Base-by-base conservation (phyloP, 2,113 vertebrate species). In the Castor canadensis region DNA sequence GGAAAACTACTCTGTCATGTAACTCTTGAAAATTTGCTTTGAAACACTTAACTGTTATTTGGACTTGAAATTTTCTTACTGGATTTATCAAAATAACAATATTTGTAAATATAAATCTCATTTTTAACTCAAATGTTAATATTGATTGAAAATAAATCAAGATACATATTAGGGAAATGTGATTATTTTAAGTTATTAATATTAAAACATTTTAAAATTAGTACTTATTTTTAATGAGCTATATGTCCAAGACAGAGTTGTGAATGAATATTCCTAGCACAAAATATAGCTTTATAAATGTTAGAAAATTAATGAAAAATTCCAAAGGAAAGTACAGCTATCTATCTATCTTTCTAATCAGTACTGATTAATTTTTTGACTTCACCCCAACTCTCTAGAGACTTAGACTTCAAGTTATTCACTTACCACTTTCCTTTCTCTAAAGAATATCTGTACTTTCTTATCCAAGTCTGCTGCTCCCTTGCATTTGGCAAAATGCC, bases 281-380 rank as follows among this genome's bases (percentile, higher is more conserved):
- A 91, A 95, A 90, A 20, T 43, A 89, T 3, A 20, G 45, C 56
- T 91, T 76, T 49, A 84, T 84, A 77, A 77, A n/a, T 93, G 60
- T 83, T 69, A 75, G 40, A 66, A 93, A 95, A 93, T 75, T 80
- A 62, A 56, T 89, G 20, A 76, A 94, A 64, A n/a, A 35, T 71
- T 75, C 1, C 47, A 79, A 52, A 69, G 56, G 8, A 83, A 93
- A 28, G 26, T n/a, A 20, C n/a, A n/a, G 54, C 9, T 56, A 56
- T 43, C 20, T 13, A 30, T 54, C 26, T 66, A 49, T 60, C 58
- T 90, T 87, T 73, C 54, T 60, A 60, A 88, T 72, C 26, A 16
- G 3, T 16, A 56, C 35, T 75, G 28, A 22, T 30, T 89, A 0
- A 1, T 89, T 73, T 89, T 64, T 75, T 49, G 16, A 83, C n/a